phyloP scores from a whole-genome alignment of 2,888 invertebrate genomes.

The Metellina segmentata region DNA sequence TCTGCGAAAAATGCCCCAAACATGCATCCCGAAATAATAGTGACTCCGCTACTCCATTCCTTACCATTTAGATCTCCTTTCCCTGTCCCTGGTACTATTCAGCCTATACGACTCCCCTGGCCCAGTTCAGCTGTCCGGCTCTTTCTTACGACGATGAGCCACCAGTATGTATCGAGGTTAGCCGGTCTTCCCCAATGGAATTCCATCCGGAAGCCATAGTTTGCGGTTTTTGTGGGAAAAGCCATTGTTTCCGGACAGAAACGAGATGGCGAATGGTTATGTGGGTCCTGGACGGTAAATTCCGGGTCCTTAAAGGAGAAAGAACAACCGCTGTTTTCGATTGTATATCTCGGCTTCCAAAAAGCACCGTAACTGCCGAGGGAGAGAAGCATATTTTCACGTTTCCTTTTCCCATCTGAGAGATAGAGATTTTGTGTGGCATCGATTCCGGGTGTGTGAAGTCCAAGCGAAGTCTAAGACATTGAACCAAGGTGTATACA shows the following conservation, averaged over 20 bases:
- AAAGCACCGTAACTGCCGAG: background rate
- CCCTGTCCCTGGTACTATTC: conserved; percentile 27
- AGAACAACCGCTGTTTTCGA: conserved; percentile 7
- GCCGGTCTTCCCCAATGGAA: conserved; percentile 25
- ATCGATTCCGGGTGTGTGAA: conserved; percentile 2
- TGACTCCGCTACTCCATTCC: conserved; percentile 3
- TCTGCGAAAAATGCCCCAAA: background rate
- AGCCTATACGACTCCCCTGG: conserved; percentile 50
- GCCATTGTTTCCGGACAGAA: conserved; percentile 49
- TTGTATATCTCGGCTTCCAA: conserved; percentile 29
- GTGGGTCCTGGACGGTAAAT: conserved; percentile 49
- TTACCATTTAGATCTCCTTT: conserved; percentile 60
- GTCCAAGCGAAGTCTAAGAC: too few species aligned
- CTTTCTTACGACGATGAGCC: conserved; percentile 59
- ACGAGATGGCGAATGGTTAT: conserved; percentile 56
- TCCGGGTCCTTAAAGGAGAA: conserved; percentile 53
- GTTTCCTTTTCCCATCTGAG: conserved; percentile 7
- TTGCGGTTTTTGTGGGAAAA: conserved; percentile 37
- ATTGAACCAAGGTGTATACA: too few species aligned
- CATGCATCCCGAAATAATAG: conserved; percentile 11
- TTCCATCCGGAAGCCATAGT: conserved; percentile 19
- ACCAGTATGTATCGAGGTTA: conserved; percentile 49
- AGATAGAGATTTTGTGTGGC: background rate
- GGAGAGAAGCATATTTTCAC: conserved; percentile 30
- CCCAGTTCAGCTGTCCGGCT: conserved; percentile 44